Evolutionary conservation across 2,888 invertebrate species (phyloP).

Genomic region (Parnassius mnemosyne): DNA sequence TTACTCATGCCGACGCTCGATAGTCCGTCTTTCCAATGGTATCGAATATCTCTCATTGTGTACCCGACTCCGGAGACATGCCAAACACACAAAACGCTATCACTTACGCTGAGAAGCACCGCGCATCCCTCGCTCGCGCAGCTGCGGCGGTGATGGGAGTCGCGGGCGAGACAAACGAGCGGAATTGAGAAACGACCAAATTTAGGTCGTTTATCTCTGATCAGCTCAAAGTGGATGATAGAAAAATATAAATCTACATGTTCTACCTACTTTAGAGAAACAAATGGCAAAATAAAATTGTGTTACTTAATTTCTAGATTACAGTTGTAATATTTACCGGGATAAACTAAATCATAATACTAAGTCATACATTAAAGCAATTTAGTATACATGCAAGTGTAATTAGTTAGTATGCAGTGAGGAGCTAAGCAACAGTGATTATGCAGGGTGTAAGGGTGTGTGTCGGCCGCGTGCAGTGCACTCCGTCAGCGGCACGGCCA

Average conservation of each 20-base stretch:
- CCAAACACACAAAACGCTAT: constrained; percentile 81
- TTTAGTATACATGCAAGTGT: constrained; percentile 25
- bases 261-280: constrained; percentile 42
- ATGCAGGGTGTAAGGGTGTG: constrained; percentile 63
- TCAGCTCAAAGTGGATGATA: constrained; percentile 58
- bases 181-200: constrained; percentile 41
- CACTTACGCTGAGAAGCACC: constrained; percentile 78
- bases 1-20: constrained; percentile 97
- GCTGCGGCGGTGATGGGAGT: constrained; percentile 51
- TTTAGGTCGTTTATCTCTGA: constrained; percentile 36
- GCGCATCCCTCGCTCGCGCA: constrained; percentile 48
- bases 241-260: constrained; percentile 64
- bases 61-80: constrained; percentile 92
- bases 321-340: constrained; percentile 1
- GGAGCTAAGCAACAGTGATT: constrained; percentile 42
- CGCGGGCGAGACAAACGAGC: constrained; percentile 50
- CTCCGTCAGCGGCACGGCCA: constrained; percentile 59
- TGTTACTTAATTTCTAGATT: constrained; percentile 16
- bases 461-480: constrained; percentile 45
- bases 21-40: constrained; percentile 96
- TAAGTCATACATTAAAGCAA: constrained; percentile 26
- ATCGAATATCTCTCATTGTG: constrained; percentile 98
- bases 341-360: constrained; percentile 11
- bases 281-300: constrained; percentile 32
- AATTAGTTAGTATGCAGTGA: constrained; percentile 23